Percentiles rank a stretch among this genome's conserved stretches.
These are phyloP conservation scores for Operophtera brumata DNA, from an alignment of 2,888 invertebrate genomes.

Conservation along the genomic window DNA sequence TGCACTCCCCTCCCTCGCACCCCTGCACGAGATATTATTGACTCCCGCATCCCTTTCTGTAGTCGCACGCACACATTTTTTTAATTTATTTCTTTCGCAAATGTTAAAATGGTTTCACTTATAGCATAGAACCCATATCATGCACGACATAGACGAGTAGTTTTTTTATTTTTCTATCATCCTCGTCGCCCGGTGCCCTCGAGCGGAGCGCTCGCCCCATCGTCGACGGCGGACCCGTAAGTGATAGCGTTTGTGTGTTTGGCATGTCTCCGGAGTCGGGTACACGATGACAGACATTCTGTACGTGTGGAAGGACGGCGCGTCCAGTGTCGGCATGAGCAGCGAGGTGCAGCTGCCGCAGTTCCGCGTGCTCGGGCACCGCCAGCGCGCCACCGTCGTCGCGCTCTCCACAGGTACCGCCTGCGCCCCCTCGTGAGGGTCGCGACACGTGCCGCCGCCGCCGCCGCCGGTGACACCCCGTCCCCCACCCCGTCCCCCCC, in stretches of 20 bases:
- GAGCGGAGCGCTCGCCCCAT: conserved; percentile 24
- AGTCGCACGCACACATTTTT: not conserved
- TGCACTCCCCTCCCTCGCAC: not conserved
- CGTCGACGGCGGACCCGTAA: conserved; percentile 45
- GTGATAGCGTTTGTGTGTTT: conserved; percentile 65
- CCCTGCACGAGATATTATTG: not conserved
- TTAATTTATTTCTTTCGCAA: not conserved
- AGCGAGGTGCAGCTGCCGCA: conserved; percentile 95
- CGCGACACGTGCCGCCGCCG: conserved; percentile 32
- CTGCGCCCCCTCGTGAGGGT: conserved; percentile 32
- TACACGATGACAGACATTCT: conserved; percentile 95
- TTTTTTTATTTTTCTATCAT: conserved; percentile 38
- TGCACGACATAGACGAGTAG: conserved; percentile 28
- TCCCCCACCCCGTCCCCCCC: conserved; percentile 18
- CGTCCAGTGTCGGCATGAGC: conserved; percentile 93
- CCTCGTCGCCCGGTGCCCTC: conserved; percentile 31
- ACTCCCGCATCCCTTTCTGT: not conserved
- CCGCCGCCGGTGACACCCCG: too few species aligned
- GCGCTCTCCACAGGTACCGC: conserved; percentile 92
- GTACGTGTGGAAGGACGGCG: conserved; percentile 94
- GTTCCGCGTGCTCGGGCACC: conserved; percentile 96
- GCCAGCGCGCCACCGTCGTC: conserved; percentile 93
- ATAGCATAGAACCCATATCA: conserved; percentile 15
- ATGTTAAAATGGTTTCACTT: conserved; percentile 2
- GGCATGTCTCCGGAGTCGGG: conserved; percentile 86